A percentile compares a stretch with the other conserved stretches of the same genome.
phyloP scores from a whole-genome alignment of 2,888 invertebrate genomes.

The Philaethria dido region DNA sequence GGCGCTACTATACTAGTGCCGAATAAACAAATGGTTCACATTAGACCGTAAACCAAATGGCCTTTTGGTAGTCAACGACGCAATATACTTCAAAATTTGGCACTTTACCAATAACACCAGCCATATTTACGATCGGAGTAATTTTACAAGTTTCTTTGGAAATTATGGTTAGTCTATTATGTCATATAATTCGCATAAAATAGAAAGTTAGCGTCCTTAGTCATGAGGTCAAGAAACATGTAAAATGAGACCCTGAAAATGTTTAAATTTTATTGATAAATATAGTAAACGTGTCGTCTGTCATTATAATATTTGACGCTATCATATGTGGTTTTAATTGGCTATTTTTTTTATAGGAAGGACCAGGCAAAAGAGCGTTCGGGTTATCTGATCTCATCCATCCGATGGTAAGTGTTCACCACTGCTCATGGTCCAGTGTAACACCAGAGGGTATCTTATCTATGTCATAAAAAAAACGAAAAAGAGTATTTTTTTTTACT shows the following conservation, averaged over 20 bases:
- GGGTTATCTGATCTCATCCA: too few species aligned
- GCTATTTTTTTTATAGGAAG: too few species aligned
- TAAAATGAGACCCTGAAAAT: conserved; percentile 35
- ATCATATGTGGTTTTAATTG: too few species aligned
- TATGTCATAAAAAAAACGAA: too few species aligned
- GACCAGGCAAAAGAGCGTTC: too few species aligned
- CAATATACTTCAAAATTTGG: conserved; percentile 41
- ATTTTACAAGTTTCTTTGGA: conserved; percentile 35
- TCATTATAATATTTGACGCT: too few species aligned
- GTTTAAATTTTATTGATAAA: not conserved
- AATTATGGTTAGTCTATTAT: conserved; percentile 34
- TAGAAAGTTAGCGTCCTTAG: conserved; percentile 37
- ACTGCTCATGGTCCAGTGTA: too few species aligned
- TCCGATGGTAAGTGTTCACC: too few species aligned
- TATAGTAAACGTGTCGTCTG: not conserved
- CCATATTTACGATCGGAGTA: conserved; percentile 38
- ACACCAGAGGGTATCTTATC: too few species aligned
- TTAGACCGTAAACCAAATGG: conserved; percentile 38
- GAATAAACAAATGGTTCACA: conserved; percentile 35
- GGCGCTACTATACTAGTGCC: conserved; percentile 26
- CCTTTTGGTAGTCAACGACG: conserved; percentile 41
- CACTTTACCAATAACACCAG: conserved; percentile 35
- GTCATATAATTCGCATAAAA: conserved; percentile 42
- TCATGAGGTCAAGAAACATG: conserved; percentile 36
- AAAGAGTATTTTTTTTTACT: too few species aligned